Base-by-base conservation (phyloP, 2,888 invertebrate genomes). In the Melipona bicolor region DNA sequence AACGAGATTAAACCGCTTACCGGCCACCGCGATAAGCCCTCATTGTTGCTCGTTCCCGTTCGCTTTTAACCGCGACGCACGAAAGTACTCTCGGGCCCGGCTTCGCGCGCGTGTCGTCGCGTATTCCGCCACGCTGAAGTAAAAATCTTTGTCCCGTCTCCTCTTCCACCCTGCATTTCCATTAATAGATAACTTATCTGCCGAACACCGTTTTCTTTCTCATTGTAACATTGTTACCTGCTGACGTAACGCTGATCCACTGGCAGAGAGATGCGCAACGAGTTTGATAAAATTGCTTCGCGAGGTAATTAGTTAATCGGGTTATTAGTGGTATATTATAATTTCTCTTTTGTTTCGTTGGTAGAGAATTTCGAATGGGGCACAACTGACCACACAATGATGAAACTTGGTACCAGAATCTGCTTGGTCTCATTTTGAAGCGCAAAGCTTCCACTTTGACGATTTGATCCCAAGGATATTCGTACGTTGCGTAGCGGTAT, bases 1-100 rank as follows among this genome's bases (percentile, higher is more conserved):
- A 89, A 89, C 87, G 80, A 90, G 89, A 89, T 89, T 89, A 89
- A 82, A 83, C 71, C 86, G 83, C 62, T 86, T 88, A 76, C 81
- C 83, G 77, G 81, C 73, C 77, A 80, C 80, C 54, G 61, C 87
- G 89, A 90, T 90, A 90, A 90, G 90, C 86, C 62, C 89, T 80
- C 43, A 84, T 90, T 90, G 90, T 89, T 88, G 81, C 76, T 79
- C 83, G 83, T 68, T 80, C 85, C 80, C 81, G 89, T 86, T 87
- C 82, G 85, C 79, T 88, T 88, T 89, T 85, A 89, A 87, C 83
- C 68, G 64, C 88, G 56, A 13, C 19, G 70, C 76, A 71, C 79
- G 84, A 87, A 87, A 84, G 76, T 83, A 72, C 69, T 59, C 50
- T 27, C 50, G 32, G 5, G 36, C n/a, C 36, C 49, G 32, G 77